Base-by-base conservation (phyloP, 92 coral and sea anemone genomes). In the Porites divaricata region DNA sequence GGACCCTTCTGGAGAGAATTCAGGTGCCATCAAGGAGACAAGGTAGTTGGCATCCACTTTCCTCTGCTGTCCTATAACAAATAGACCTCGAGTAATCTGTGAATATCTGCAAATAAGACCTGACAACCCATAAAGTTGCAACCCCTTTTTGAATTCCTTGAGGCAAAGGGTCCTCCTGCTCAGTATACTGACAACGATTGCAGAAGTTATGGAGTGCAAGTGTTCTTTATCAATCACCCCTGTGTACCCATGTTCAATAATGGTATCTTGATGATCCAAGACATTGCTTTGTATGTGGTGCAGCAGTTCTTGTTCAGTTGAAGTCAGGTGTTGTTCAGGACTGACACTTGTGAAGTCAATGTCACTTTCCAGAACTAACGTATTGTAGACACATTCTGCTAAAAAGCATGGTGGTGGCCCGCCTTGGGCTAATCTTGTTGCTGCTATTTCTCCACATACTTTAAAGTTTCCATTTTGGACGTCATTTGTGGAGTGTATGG, bases 21-120 rank as follows among this genome's bases (percentile, higher is more conserved):
- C 70, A 62, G 94, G 90, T 72, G 15, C 41, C 83, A 93, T 79
- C 68, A 84, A 13, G 63, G 96, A 90, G 51, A 93, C 85, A 24
- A 93, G 70, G 88, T 93, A 93, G 83, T 89, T 90, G 17, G 93
- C 96, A 93, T 90, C 90, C 35, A 93, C 96, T 74, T 70, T 83
- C 73, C 20, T 58, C 51, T 52, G 75, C 87, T 72, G 58, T 35
- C 88, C 83, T 64, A 67, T 52, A 12, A 92, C 88, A 62, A 92
- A 92, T 26, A 89, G 74, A 25, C 88, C 54, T 83, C 80, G 80
- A 53, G 85, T 86, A 25, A 89, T 26, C 41, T 86, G 84, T 67
- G 95, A 78, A 69, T 88, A 79, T 56, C 57, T 79, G 41, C 70
- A 74, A 83, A 92, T 66, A 24, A 85, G 72, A 68, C 86, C 85